Evolutionary conservation across 1,140 invertebrate genomes (phyloP), one percentile per base, ranked within the genome.

Genomic region (Bursaphelenchus mucronatus): DNA sequence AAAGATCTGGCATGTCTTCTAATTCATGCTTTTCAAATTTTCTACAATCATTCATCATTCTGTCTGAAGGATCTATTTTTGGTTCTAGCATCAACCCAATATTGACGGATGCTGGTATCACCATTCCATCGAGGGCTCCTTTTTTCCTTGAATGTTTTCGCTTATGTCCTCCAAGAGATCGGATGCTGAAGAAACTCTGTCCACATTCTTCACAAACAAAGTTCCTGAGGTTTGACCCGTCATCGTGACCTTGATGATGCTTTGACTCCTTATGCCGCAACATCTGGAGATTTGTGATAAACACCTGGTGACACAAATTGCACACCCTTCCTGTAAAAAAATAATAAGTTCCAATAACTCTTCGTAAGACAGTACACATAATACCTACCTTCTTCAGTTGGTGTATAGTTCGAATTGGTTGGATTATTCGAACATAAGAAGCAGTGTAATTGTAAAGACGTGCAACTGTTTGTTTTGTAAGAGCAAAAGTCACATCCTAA

Each of bases 121-220:
- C 57, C 40, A 11, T 59, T 44, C 45, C 45, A 1, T 50, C 40
- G 57, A 30, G 40, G 13, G 13, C 11, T 40, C 19, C 41, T n/a
- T 44, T 59, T 59, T n/a, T 59, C 40, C 44, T 45, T 50, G 15
- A 11, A 43, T 59, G 21, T 15, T n/a, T n/a, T 43, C 40, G 57
- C 57, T 39, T 41, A 39, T 59, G 57, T 13, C 57, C 57, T 39
- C n/a, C 57, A 13, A 59, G 41, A 50, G 40, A 44, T 11, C 41
- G 40, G 40, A 30, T 44, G 13, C 40, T 44, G 13, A 13, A 39
- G 57, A 59, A 59, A 7, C 57, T 39, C 15, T 44, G 57, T 41
- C 57, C 57, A 7, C 57, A 59, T 19, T 59, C 57, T 50, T 59
- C 57, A 44, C 57, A 59, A n/a, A 44, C 10, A 39, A 41, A 59